Base-by-base conservation (phyloP, 1,140 invertebrate genomes). In the Diuraphis noxia region DNA sequence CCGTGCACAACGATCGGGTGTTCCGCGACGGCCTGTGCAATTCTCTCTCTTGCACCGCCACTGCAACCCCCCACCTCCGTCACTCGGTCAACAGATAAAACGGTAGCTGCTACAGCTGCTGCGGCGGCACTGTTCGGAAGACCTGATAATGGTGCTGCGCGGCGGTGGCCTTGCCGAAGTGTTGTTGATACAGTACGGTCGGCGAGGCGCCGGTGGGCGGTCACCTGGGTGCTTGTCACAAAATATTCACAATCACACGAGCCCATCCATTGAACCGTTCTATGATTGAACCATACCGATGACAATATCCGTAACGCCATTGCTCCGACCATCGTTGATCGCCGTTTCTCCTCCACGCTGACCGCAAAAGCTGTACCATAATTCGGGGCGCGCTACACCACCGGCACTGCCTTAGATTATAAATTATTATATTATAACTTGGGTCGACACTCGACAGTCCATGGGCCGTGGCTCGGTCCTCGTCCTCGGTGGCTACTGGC, bases 221-320 rank as follows among this genome's bases (percentile, higher is more conserved):
- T 79, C 86, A 88, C 23, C 21, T 25, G 6, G 21, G 43, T 21
- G 43, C 56, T 30, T 82, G 40, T 40, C 79, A 81, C 46, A 49
- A 49, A 17, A 46, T 17, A 46, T 46, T 17, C 43, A 46, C 79
- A 40, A 25, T 40, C 25, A 82, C 38, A 82, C 34, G 38, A 23
- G 56, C 49, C 19, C n/a, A 21, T 79, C n/a, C 88, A 79, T 49
- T 49, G 88, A 79, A 79, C 88, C 41, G n/a, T n/a, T n/a, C n/a
- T n/a, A n/a, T n/a, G n/a, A n/a, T n/a, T n/a, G n/a, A 79, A 79
- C 88, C 41, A 10, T 41, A 79, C 63, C 41, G 88, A 90, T 90
- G 88, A 90, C 88, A 90, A 90, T n/a, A n/a, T n/a, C 88, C 38
- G n/a, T 38, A 25, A 88, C 87, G 87, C 41, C 72, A 90, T 90